These are phyloP conservation scores for Drosophila niveifrons DNA, from an alignment of 2,888 invertebrate genomes.

Conservation along the genomic window DNA sequence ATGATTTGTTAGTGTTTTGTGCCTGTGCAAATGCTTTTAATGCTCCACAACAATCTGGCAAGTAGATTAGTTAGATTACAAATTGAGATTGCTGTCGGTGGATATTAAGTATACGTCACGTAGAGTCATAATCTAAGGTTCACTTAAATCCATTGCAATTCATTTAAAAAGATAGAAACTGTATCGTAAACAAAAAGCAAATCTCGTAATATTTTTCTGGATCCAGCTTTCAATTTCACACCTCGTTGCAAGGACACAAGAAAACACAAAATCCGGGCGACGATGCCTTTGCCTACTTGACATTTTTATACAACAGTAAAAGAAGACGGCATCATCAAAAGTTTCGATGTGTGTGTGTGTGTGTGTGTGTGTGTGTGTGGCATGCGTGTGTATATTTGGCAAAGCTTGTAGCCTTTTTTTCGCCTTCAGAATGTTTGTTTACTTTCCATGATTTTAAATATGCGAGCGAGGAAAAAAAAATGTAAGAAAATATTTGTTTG, in stretches of 20 bases:
- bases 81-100: constrained; percentile 1
- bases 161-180: constrained; percentile 1
- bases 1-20: constrained; percentile 21
- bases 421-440: constrained; percentile 35
- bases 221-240: constrained; percentile 75
- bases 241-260: constrained; percentile 66
- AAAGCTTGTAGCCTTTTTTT: constrained; percentile 46
- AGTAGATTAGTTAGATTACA: neutral
- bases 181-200: neutral
- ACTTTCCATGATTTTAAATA: constrained; percentile 55
- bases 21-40: neutral
- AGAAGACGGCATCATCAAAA: constrained; percentile 47
- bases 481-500: constrained; percentile 42
- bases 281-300: constrained; percentile 44
- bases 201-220: constrained; percentile 45
- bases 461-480: constrained; percentile 36
- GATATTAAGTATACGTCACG: constrained; percentile 4
- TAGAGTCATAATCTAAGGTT: neutral
- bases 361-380: constrained; percentile 13
- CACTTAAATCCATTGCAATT: constrained; percentile 2
- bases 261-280: constrained; percentile 15
- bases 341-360: constrained; percentile 38
- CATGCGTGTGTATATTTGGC: constrained; percentile 20
- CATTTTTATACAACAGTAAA: constrained; percentile 23
- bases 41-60: neutral